Base-by-base conservation (phyloP, 2,113 vertebrate genomes). In the Ophthalmolycus amberensis region DNA sequence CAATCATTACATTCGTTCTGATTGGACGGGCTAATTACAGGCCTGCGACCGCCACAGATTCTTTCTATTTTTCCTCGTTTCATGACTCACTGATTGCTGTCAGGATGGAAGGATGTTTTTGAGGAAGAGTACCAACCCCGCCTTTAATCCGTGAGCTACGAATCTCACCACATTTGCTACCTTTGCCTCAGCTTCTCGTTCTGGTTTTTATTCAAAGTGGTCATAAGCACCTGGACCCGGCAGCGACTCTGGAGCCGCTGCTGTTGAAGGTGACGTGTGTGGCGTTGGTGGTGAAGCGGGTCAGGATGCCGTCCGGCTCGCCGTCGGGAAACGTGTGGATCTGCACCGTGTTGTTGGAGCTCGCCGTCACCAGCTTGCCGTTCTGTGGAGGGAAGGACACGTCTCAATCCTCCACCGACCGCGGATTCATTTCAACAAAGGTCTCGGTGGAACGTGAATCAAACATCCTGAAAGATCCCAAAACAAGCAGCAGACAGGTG, bases 261-360 rank as follows among this genome's bases (percentile, higher is more conserved):
- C 63, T 67, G 71, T 96, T 99, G 44, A 99, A 99, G 85, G 95
- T 58, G 22, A 99, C 95, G 0, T 99, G 98, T 65, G 97, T 98
- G 87, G 95, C 97, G 18, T 95, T 97, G 73, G 91, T 96, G 64
- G 98, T 99, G 92, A 99, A 99, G 20, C 98, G 96, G 4, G 98
- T 99, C 68, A 99, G 91, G 89, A 99, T 98, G 25, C 98, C 98
- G 60, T 99, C 97, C 0, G 98, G 97, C 66, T 94, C 93, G 11
- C 98, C 98, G 5, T 97, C 96, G 0, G 98, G 98, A 71, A 99
- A 99, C 0, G 98, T 97, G 89, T 99, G 97, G 12, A 97, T 91
- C 94, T 99, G 98, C 73, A 99, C 91, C 0, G 96, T 95, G 82
- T 99, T 99, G 92, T 97, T 99, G 15, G 97, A 99, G 50, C 94